A percentile compares a stretch with the other conserved stretches of the same genome.
These are phyloP conservation scores for Trachymyrmex cornetzi DNA, from an alignment of 1,140 invertebrate genomes.

Conservation along the genomic window DNA sequence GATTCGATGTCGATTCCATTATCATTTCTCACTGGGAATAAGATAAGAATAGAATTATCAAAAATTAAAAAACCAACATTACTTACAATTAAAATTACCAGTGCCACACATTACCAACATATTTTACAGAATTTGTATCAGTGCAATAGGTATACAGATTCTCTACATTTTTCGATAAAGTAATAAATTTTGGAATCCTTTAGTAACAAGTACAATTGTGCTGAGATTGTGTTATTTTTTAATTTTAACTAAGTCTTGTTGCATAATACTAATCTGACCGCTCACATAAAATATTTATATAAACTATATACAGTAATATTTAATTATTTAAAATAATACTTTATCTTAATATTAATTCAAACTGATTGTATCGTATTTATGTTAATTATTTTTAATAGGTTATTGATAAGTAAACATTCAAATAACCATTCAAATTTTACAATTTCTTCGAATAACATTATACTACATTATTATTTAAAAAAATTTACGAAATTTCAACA, in stretches of 20 bases:
- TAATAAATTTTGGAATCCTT: conserved; percentile 45
- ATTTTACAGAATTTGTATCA: conserved; percentile 64
- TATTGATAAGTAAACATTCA: background rate
- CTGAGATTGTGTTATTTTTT: background rate
- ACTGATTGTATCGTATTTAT: background rate
- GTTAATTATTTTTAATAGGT: too few species aligned
- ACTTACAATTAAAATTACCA: conserved; percentile 62
- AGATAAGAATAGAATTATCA: too few species aligned
- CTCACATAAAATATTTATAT: conserved; percentile 64
- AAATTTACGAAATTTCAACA: too few species aligned
- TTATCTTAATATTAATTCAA: background rate
- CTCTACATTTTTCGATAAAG: conserved; percentile 60
- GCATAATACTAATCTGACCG: conserved; percentile 66
- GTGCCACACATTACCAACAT: conserved; percentile 57
- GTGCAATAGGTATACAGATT: conserved; percentile 54
- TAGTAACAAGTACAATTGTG: conserved; percentile 1
- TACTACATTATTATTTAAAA: too few species aligned
- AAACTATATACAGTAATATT: background rate
- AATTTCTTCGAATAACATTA: background rate
- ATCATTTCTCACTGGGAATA: too few species aligned
- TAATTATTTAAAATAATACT: background rate
- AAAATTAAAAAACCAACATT: background rate
- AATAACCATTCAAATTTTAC: background rate
- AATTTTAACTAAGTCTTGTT: conserved; percentile 32
- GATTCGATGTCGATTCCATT: too few species aligned